Conservation (phyloP, 2,113 vertebrate genomes). For the Myotis lucifugus region DNA sequence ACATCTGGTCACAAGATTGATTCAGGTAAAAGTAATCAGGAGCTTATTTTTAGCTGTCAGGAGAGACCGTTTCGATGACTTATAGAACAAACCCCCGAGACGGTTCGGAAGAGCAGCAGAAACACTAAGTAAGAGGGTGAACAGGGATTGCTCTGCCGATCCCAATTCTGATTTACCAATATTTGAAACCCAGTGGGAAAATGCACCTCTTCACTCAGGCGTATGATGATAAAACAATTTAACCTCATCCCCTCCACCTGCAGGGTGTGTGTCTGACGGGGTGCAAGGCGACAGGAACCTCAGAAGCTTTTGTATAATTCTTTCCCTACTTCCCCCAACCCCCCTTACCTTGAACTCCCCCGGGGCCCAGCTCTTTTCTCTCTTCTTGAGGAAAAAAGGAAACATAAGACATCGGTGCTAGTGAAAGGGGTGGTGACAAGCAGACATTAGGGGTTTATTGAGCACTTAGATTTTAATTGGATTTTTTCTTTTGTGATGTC, state of each 20-base stretch:
- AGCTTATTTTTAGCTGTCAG: conserved; percentile 77
- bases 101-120: neutral
- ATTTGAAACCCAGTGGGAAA: conserved; percentile 69
- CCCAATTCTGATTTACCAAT: conserved; percentile 67
- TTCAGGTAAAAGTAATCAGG: conserved; percentile 78
- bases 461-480: conserved; percentile 80
- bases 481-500: conserved; percentile 77
- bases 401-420: neutral
- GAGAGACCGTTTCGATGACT: conserved; percentile 69
- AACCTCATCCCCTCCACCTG: neutral
- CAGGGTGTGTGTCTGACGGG: neutral
- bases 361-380: neutral
- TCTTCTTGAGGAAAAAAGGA: conserved; percentile 42
- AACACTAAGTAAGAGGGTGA: neutral
- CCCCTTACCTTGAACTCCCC: neutral
- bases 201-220: conserved; percentile 21
- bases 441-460: conserved; percentile 74
- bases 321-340: neutral
- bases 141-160: conserved; percentile 17
- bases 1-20: conserved; percentile 74
- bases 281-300: neutral
- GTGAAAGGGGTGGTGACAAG: conserved; percentile 29
- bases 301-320: neutral
- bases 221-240: conserved; percentile 41
- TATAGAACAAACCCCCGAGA: conserved; percentile 57